phyloP scores from a whole-genome alignment of 2,797 vertebrate genomes.

The Pangasius larnaudii region DNA sequence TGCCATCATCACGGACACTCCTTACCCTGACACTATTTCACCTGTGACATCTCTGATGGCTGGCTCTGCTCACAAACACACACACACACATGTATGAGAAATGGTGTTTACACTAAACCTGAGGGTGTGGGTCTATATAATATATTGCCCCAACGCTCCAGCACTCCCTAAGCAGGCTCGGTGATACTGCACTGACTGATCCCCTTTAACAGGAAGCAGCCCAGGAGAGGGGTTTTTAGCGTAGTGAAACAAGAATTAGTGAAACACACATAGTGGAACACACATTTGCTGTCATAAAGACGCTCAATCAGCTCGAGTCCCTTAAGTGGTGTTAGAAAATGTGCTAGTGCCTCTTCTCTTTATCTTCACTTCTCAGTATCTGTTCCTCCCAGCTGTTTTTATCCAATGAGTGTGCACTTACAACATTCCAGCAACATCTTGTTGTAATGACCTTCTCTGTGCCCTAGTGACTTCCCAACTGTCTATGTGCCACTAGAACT shows the following conservation, averaged over 20 bases:
- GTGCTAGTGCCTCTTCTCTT: background rate
- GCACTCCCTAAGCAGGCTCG: constrained; percentile 4
- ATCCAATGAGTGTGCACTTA: background rate
- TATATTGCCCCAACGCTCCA: constrained; percentile 16
- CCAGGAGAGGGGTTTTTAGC: background rate
- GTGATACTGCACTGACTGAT: constrained; percentile 15
- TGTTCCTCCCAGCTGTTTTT: constrained; percentile 19
- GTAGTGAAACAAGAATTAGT: background rate
- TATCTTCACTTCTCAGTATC: background rate
- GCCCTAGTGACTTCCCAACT: constrained; percentile 22
- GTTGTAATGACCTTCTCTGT: constrained; percentile 30
- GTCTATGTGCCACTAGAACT: constrained; percentile 2
- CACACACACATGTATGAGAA: constrained; percentile 29
- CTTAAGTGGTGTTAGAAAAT: background rate
- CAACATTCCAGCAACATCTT: constrained; percentile 19
- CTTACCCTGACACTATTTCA: constrained; percentile 39
- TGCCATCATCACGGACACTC: constrained; percentile 34
- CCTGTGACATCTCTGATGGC: constrained; percentile 28
- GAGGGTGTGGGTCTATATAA: constrained; percentile 10
- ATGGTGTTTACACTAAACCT: constrained; percentile 41
- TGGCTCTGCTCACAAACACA: background rate
- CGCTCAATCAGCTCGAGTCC: background rate
- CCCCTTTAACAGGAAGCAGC: constrained; percentile 19
- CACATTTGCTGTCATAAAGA: constrained; percentile 10
- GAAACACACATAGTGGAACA: background rate